Base-by-base conservation (phyloP, 2,113 vertebrate genomes). In the Paracanthobrama guichenoti region DNA sequence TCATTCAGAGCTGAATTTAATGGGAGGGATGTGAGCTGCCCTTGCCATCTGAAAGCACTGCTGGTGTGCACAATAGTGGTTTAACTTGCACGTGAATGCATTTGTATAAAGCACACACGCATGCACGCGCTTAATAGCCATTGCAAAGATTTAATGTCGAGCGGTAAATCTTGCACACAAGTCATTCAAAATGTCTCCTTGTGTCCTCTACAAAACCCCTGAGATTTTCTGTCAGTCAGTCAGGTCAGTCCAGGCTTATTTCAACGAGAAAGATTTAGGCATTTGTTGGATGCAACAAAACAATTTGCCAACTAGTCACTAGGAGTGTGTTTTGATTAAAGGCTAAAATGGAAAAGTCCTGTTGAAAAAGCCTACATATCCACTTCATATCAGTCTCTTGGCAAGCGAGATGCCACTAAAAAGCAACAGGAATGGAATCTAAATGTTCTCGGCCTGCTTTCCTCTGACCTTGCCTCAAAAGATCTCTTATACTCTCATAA, bases 391-490 rank as follows among this genome's bases (percentile, higher is more conserved):
- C 89, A 87, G 90, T 88, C 79, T 89, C 84, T 88, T 90, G 76
- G 83, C 79, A 53, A 80, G 76, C 90, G 90, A 89, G 90, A 73
- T 88, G 87, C 88, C 89, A 88, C 87, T 88, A 86, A 82, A 85
- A 87, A 90, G 87, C 87, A 90, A 88, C 88, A 85, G 88, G 86
- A 88, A 90, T 84, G 72, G 89, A 86, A 89, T 85, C 35, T 88
- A 87, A 91, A 92, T 94, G 92, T 92, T 91, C 90, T 90, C 90
- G 72, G 93, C 92, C 92, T 91, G 91, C 88, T 86, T 93, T 90
- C 86, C 87, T 55, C 89, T 90, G 92, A 92, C 92, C 93, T 93
- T 93, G 91, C 88, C 86, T 90, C 86, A 87, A 92, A 92, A 91
- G 83, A 89, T 88, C 85, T 91, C 89, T 88, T 87, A 87, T 90